These are phyloP conservation scores for Heteronetta atricapilla DNA, from an alignment of 2,113 vertebrate genomes.

Conservation along the genomic window DNA sequence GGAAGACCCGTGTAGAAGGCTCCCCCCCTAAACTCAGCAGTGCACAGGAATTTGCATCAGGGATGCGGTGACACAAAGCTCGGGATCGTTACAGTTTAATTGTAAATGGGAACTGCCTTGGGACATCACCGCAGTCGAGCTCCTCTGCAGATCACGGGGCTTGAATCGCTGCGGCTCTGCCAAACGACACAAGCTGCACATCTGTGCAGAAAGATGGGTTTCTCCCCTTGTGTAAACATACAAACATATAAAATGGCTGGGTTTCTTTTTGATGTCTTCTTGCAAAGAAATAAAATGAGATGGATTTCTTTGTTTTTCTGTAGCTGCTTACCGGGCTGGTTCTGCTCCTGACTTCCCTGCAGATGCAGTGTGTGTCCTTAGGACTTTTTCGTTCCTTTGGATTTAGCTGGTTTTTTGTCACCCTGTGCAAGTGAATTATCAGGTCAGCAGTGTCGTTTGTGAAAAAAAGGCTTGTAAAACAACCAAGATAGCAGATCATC, in stretches of 20 bases:
- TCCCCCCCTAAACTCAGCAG: neutral
- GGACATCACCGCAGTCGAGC: neutral
- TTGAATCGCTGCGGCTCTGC: neutral
- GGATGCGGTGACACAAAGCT: neutral
- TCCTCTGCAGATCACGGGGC: neutral
- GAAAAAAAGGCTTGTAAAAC: neutral
- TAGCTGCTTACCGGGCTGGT: neutral
- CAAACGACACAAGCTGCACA: neutral
- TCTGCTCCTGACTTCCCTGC: neutral
- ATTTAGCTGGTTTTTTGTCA: neutral
- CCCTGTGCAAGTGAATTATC: neutral
- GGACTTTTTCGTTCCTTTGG: neutral
- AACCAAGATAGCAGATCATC: neutral
- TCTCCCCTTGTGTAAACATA: neutral
- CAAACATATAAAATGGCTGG: neutral
- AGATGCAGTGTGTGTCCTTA: neutral
- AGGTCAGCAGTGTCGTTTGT: neutral
- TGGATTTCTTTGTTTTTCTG: neutral
- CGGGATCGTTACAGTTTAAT: neutral
- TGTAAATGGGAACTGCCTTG: conserved; percentile 52
- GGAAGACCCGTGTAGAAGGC: neutral
- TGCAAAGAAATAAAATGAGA: neutral
- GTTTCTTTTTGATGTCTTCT: neutral
- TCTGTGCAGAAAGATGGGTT: neutral
- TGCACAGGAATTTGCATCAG: conserved; percentile 6